A percentile compares a stretch with the other conserved stretches of the same genome.
Conservation (phyloP, 2,888 invertebrate species). For the Drosophila multiciliata region DNA sequence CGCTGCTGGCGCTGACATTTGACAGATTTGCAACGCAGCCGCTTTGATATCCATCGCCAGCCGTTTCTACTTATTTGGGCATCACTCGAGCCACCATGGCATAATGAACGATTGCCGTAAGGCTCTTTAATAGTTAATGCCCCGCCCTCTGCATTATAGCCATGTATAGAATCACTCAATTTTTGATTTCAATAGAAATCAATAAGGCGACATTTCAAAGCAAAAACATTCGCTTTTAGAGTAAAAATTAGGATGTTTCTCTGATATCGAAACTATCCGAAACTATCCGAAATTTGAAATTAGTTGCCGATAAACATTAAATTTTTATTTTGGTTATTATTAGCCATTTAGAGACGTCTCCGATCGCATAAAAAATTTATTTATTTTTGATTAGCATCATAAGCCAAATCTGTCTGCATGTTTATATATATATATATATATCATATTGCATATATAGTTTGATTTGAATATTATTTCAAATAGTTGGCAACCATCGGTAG, state of each 20-base stretch:
- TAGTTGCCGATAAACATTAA: no score
- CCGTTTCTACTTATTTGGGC: constrained; percentile 60
- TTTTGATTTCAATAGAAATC: background rate
- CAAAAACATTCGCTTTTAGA: background rate
- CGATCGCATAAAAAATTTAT: background rate
- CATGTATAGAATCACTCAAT: background rate
- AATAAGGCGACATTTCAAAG: background rate
- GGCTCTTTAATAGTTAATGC: background rate
- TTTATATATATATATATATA: no score
- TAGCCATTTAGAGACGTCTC: background rate
- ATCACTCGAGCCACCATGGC: constrained; percentile 35
- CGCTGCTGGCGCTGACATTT: constrained; percentile 74
- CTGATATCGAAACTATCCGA: background rate
- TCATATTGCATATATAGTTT: background rate
- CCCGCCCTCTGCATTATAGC: background rate
- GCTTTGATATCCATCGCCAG: constrained; percentile 46
- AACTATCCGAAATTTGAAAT: background rate
- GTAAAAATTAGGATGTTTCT: no score
- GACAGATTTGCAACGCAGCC: constrained; percentile 75
- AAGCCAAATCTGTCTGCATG: background rate
- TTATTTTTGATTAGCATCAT: background rate
- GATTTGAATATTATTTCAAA: background rate
- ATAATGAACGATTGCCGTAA: background rate
- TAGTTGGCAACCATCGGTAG: background rate
- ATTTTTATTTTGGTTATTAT: background rate